These are phyloP conservation scores for Trisateles emortualis DNA, from an alignment of 2,888 invertebrate species.

Conservation along the genomic window DNA sequence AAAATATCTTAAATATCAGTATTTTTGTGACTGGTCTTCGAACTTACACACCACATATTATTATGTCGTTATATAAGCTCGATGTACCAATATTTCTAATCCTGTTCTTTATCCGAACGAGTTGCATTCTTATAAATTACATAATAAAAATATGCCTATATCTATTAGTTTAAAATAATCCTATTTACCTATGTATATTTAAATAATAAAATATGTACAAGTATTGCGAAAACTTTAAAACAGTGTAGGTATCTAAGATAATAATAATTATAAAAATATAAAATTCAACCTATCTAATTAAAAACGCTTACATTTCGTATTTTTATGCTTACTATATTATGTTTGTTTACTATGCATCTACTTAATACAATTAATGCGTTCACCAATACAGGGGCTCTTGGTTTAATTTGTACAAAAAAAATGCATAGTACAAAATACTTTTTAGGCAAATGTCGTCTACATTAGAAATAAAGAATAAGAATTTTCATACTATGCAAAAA, in stretches of 20 bases:
- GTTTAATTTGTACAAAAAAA: conserved; percentile 39
- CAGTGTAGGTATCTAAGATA: conserved; percentile 31
- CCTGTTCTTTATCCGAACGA: neutral
- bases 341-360: conserved; percentile 10
- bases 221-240: conserved; percentile 40
- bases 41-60: conserved; percentile 19
- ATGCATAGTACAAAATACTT: conserved; percentile 14
- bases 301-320: neutral
- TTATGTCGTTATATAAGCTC: neutral
- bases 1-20: too few species aligned
- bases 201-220: conserved; percentile 49
- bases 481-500: neutral
- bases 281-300: conserved; percentile 29
- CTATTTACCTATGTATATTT: conserved; percentile 19
- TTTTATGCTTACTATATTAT: neutral
- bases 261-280: conserved; percentile 44
- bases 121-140: neutral
- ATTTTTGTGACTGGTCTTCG: too few species aligned
- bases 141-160: conserved; percentile 26
- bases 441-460: neutral
- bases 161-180: conserved; percentile 24
- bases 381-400: too few species aligned
- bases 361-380: conserved; percentile 22
- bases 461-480: neutral
- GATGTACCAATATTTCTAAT: too few species aligned